These are phyloP conservation scores for Coelogynopora nodosa DNA, from an alignment of 2,888 invertebrate genomes.

Conservation along the genomic window DNA sequence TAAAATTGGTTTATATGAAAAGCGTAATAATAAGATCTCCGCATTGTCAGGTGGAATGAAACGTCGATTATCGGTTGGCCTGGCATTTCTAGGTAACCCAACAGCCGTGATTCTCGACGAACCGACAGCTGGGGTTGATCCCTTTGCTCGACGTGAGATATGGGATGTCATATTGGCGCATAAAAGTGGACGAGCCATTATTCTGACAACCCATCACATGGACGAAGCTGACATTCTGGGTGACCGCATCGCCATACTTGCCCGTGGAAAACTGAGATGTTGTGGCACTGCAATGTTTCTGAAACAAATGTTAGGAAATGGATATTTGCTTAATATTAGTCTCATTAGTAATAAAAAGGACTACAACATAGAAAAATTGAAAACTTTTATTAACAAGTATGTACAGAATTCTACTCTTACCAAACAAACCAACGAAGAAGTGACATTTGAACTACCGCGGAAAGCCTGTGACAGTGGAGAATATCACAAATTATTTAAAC, in stretches of 20 bases:
- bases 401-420: background rate
- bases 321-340: constrained; percentile 30
- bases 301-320: constrained; percentile 1
- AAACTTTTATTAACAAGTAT: background rate
- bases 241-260: constrained; percentile 64
- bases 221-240: constrained; percentile 65
- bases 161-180: constrained; percentile 71
- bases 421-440: background rate
- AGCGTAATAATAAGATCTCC: constrained; percentile 61
- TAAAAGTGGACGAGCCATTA: constrained; percentile 66
- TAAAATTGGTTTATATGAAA: constrained; percentile 67
- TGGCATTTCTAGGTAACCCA: constrained; percentile 77
- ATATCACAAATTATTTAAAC: background rate
- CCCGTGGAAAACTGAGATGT: constrained; percentile 59
- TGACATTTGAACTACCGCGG: background rate
- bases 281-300: constrained; percentile 35
- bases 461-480: background rate
- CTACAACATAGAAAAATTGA: background rate
- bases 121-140: constrained; percentile 82
- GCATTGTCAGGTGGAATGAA: constrained; percentile 73
- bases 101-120: constrained; percentile 73
- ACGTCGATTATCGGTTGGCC: constrained; percentile 78
- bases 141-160: constrained; percentile 74
- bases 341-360: background rate
- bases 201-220: constrained; percentile 65